A percentile compares a stretch with the other conserved stretches of the same genome.
Evolutionary conservation across 2,797 vertebrate genomes (phyloP).

Genomic region (Hippoglossus hippoglossus): DNA sequence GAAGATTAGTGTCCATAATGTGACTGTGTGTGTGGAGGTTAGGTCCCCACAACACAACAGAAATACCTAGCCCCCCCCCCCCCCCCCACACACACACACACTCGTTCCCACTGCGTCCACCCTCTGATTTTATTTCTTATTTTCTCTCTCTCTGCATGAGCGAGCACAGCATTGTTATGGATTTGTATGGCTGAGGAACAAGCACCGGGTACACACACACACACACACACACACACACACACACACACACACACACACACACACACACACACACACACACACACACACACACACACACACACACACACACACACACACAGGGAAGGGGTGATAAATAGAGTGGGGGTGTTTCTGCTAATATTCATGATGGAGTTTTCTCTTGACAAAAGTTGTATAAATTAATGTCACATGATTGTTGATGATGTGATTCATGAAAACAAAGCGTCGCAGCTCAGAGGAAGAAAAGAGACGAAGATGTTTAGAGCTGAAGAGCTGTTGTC

Average conservation of each 20-base stretch:
- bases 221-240: neutral
- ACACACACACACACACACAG: neutral
- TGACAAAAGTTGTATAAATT: too few relatives aligned
- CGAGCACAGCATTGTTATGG: conserved; percentile 47
- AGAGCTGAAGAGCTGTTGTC: too few relatives aligned
- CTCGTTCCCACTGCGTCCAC: neutral
- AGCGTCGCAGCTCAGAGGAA: too few relatives aligned
- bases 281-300: too few relatives aligned
- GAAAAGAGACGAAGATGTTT: too few relatives aligned
- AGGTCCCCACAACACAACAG: too few relatives aligned
- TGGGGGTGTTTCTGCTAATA: too few relatives aligned
- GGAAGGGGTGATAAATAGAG: neutral
- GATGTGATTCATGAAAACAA: too few relatives aligned
- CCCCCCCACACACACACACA: neutral
- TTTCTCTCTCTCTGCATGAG: conserved; percentile 50
- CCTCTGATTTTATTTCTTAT: conserved; percentile 52
- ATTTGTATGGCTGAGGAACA: conserved; percentile 49
- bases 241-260: neutral
- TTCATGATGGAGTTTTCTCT: too few relatives aligned
- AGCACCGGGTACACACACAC: neutral
- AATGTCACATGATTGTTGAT: too few relatives aligned
- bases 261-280: too few relatives aligned
- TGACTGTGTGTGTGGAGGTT: too few relatives aligned
- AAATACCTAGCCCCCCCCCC: neutral
- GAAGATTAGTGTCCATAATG: neutral